Base-by-base conservation (phyloP, 2,113 vertebrate species). In the Lepidiolamprologus cunningtoni region DNA sequence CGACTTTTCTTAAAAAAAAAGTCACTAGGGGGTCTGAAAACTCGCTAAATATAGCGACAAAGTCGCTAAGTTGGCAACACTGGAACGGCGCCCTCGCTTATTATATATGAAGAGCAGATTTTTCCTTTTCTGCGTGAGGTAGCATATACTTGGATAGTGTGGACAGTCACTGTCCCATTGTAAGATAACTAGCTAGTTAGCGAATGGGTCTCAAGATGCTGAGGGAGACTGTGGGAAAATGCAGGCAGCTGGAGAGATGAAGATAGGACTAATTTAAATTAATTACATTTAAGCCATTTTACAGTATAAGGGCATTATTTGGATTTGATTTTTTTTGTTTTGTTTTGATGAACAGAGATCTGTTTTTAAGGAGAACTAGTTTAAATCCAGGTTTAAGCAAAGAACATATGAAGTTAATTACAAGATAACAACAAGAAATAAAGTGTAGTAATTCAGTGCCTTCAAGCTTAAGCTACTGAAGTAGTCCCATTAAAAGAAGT, bases 1-100 rank as follows among this genome's bases (percentile, higher is more conserved):
- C n/a, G n/a, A n/a, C n/a, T n/a, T n/a, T n/a, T n/a, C n/a, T n/a
- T n/a, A n/a, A n/a, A n/a, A n/a, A n/a, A n/a, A n/a, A n/a, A n/a
- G n/a, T n/a, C n/a, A n/a, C n/a, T n/a, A n/a, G n/a, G n/a, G n/a
- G n/a, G n/a, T n/a, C n/a, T n/a, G n/a, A n/a, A n/a, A n/a, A n/a
- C n/a, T n/a, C n/a, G n/a, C n/a, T n/a, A n/a, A n/a, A n/a, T n/a
- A n/a, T n/a, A n/a, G n/a, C n/a, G n/a, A n/a, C n/a, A n/a, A n/a
- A n/a, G n/a, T n/a, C n/a, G n/a, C n/a, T n/a, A n/a, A n/a, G n/a
- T n/a, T n/a, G n/a, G n/a, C n/a, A n/a, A n/a, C n/a, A n/a, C n/a
- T n/a, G n/a, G 21, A 4, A 45, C 0, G 2, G 66, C 0, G 0
- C 21, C 13, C 66, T 4, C 2, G 1, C 21, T 16, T 73, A 26